Evolutionary conservation across 1,140 invertebrate genomes (phyloP).

Genomic region (Hirudo medicinalis): DNA sequence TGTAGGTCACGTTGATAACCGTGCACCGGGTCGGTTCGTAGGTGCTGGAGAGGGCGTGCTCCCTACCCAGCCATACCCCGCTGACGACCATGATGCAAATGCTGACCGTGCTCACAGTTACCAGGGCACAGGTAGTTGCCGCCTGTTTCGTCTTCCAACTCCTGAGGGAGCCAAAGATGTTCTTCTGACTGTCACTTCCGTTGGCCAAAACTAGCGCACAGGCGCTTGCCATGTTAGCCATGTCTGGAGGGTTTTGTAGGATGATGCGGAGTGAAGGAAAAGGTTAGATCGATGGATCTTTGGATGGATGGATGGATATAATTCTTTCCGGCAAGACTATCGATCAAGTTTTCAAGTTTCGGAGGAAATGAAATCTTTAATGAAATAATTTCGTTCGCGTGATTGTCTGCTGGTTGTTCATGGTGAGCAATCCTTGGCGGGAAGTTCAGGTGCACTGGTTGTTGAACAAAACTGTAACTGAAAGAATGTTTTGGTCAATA

Average conservation of each 20-base stretch:
- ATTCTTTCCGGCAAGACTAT: no score
- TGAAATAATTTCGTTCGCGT: no score
- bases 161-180: slow-evolving; percentile 2
- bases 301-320: no score
- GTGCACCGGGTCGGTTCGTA: slow-evolving; percentile 16
- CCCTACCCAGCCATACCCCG: slow-evolving; percentile 21
- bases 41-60: slow-evolving; percentile 17
- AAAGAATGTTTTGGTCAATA: no score
- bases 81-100: slow-evolving; percentile 23
- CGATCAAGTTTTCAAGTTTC: no score
- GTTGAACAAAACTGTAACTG: no score
- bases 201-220: slow-evolving; percentile 13
- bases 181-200: slow-evolving; percentile 3
- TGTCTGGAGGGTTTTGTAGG: not conserved
- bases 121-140: slow-evolving; percentile 21
- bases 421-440: no score
- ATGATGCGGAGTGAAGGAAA: no score
- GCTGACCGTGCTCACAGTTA: slow-evolving; percentile 18
- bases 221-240: slow-evolving; percentile 18
- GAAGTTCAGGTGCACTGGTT: no score
- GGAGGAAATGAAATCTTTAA: no score
- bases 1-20: slow-evolving; percentile 20
- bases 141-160: slow-evolving; percentile 10
- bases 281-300: no score
- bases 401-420: no score